Evolutionary conservation across 2,797 vertebrate species (phyloP).

Genomic region (Gadopsis marmoratus): DNA sequence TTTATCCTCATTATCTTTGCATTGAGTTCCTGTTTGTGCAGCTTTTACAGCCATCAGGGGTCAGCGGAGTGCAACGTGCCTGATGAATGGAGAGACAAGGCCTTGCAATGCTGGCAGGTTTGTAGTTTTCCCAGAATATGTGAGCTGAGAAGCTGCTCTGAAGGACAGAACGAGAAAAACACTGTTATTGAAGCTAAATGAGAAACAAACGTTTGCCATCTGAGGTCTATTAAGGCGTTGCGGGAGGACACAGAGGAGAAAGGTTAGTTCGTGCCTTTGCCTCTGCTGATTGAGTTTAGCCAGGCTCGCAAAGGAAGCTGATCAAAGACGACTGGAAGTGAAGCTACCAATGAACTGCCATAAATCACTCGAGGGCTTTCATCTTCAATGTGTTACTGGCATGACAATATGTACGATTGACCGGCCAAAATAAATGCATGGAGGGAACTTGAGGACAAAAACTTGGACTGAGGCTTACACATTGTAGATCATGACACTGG

Average conservation of each 20-base stretch:
- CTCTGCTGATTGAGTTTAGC: constrained; percentile 5
- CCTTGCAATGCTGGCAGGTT: neutral
- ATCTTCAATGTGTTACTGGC: constrained; percentile 10
- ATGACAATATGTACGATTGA: neutral
- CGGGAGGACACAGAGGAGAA: neutral
- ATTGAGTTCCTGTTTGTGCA: constrained; percentile 65
- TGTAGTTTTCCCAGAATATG: constrained; percentile 29
- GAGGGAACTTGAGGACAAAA: neutral
- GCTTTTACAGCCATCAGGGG: constrained; percentile 63
- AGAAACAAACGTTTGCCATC: constrained; percentile 37
- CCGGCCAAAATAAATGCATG: neutral
- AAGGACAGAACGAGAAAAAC: neutral
- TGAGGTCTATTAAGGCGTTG: constrained; percentile 23
- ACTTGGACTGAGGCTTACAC: neutral
- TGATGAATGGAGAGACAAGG: constrained; percentile 18
- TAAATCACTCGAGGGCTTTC: neutral
- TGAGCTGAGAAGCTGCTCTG: neutral
- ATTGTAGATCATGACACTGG: neutral
- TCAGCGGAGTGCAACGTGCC: constrained; percentile 38
- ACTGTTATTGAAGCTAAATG: constrained; percentile 5
- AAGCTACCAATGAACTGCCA: neutral
- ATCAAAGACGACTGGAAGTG: neutral
- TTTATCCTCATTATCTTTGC: constrained; percentile 68
- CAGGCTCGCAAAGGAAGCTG: neutral
- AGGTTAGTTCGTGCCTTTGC: constrained; percentile 11